A percentile compares a stretch with the other conserved stretches of the same genome.
Conservation (phyloP, 2,888 invertebrate species). For the Hyposoter dolosus region DNA sequence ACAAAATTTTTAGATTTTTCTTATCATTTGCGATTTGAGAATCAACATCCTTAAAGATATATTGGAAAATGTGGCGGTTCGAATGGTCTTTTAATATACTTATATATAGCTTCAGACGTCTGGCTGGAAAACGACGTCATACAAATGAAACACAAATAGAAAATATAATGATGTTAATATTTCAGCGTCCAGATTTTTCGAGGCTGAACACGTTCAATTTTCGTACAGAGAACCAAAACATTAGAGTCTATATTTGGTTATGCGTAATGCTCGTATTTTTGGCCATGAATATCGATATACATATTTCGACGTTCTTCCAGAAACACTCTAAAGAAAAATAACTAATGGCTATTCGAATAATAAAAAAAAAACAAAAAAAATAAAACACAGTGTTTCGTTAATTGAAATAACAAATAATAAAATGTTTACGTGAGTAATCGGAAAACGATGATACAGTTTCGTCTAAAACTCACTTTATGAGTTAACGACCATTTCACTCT, state of each 20-base stretch:
- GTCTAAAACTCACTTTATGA: not conserved
- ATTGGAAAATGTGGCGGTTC: constrained; percentile 1
- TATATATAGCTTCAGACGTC: constrained; percentile 11
- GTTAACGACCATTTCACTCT: not conserved
- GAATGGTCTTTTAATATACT: constrained; percentile 39
- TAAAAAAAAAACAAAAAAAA: not conserved
- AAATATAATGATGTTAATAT: constrained; percentile 44
- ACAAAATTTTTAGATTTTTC: no score
- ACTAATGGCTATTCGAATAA: not conserved
- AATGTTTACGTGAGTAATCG: not conserved
- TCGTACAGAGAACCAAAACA: constrained; percentile 28
- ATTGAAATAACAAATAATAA: not conserved
- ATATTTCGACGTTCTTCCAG: not conserved
- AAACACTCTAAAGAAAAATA: not conserved
- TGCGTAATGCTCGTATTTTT: constrained; percentile 20
- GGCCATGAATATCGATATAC: not conserved
- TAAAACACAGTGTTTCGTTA: not conserved
- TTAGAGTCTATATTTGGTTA: constrained; percentile 13
- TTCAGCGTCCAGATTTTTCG: constrained; percentile 27
- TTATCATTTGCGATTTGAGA: no score
- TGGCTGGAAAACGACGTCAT: constrained; percentile 33
- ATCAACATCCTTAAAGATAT: not conserved
- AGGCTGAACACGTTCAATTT: constrained; percentile 20
- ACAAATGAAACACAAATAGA: constrained; percentile 38
- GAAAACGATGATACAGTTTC: not conserved